Base-by-base conservation (phyloP, 2,113 vertebrate genomes). In the Misgurnus anguillicaudatus region DNA sequence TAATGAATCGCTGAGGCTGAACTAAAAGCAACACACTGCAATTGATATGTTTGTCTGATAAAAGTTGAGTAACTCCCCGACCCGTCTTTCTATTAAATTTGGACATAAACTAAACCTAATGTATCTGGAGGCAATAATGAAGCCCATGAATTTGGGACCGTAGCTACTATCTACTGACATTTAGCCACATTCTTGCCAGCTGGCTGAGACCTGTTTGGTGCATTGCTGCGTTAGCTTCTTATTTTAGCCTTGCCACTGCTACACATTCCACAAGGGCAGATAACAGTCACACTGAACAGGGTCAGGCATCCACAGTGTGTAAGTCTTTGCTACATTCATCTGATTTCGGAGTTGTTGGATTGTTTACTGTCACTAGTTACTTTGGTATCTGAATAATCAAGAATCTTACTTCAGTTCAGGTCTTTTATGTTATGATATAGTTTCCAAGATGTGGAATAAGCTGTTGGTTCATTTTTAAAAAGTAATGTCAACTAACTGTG, bases 201-300 rank as follows among this genome's bases (percentile, higher is more conserved):
- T 84, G 86, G 85, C 85, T 84, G 81, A 85, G 88, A 87, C 68
- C 48, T 68, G 81, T 72, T 78, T 78, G 42, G 84, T 87, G 90
- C 88, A 67, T 88, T 86, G 81, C 85, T 68, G 86, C 81, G 86
- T 76, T 67, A 86, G 79, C 78, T 80, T 91, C 91, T 92, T 93
- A 90, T 91, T 92, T 91, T 93, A 93, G 90, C 89, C 84, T 55
- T 82, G 88, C 88, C 88, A 88, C 85, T 90, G 87, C 82, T 87
- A 90, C 90, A 91, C 90, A 92, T 91, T 92, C 91, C 90, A 80
- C 79, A 86, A 86, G 84, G 87, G 89, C 77, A 91, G 91, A 92
- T 92, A 92, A 92, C 84, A 82, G 85, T 79, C 69, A 48, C 11
- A 79, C 78, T 72, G 61, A 78, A 75, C 65, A 62, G 66, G 81